Conservation (phyloP, 2,888 invertebrate species). For the Xestia rhomboidea region DNA sequence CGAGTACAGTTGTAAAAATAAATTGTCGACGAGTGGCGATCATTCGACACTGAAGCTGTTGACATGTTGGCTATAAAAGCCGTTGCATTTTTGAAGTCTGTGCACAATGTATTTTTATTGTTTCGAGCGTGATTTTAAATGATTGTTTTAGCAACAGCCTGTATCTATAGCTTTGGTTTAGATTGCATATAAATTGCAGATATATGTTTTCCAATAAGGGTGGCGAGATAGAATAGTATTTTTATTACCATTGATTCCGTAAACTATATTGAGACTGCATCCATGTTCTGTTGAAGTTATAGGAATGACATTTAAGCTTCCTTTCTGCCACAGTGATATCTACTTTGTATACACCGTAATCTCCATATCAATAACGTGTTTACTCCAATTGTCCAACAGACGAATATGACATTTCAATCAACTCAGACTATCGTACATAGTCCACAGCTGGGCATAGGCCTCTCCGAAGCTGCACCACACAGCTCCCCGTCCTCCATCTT, state of each 20-base stretch:
- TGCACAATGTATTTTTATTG: constrained; percentile 63
- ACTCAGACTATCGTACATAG: background rate
- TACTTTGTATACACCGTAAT: background rate
- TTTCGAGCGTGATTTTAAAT: constrained; percentile 53
- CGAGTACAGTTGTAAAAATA: constrained; percentile 60
- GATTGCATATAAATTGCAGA: background rate
- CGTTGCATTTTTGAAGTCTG: constrained; percentile 45
- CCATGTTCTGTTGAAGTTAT: background rate
- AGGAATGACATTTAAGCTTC: background rate
- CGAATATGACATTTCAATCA: background rate
- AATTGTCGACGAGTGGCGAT: constrained; percentile 59
- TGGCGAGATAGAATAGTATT: too few relatives aligned
- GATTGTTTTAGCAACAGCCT: constrained; percentile 34
- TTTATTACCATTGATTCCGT: background rate
- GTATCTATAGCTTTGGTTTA: constrained; percentile 22
- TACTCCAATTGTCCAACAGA: background rate
- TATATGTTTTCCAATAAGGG: background rate
- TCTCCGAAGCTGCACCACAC: background rate
- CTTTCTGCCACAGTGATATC: background rate
- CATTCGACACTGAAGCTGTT: constrained; percentile 45
- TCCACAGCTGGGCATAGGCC: background rate
- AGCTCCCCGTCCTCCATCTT: background rate
- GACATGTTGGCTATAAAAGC: constrained; percentile 47
- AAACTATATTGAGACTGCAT: background rate
- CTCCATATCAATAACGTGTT: background rate